Base-by-base conservation (phyloP, 2,113 vertebrate species). In the Condylura cristata region DNA sequence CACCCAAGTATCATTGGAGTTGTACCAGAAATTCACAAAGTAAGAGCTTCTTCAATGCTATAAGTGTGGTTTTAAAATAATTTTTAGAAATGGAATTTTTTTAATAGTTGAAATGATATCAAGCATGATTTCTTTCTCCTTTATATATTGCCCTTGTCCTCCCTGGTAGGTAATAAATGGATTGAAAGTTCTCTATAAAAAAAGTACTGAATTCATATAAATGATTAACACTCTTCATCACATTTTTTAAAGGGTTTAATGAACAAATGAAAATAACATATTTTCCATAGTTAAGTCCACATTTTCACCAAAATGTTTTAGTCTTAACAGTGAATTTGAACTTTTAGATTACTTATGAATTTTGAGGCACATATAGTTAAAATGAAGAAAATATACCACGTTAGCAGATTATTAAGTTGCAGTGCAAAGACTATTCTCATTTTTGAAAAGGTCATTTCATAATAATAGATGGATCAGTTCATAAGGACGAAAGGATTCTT, bases 191-290 rank as follows among this genome's bases (percentile, higher is more conserved):
- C 85, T 91, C 60, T 91, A 34, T 26, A 14, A 82, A 58, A 82
- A 58, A 92, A 70, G 6, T 34, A 65, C 30, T n/a, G 48, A 22
- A 63, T 14, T 70, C 89, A 81, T 76, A 53, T 51, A 63, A 83
- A 82, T 80, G 93, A 66, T 66, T 53, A 48, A 48, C 16, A 51
- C 8, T 78, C 37, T 51, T 93, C 44, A 79, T 95, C 82, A 71
- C 76, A 6, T 74, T 97, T 66, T 5, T 30, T 70, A 93, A 74
- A 41, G 4, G 13, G 1, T 89, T 53, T 93, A 86, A 89, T 66
- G 70, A 95, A 2, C 28, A 78, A 72, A 13, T 48, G 91, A 76
- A 14, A 58, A 30, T 39, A 76, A 8, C 74, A 85, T 53, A 86
- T 63, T 56, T 83, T 93, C 30, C 79, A 53, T 20, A 85, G 66